Evolutionary conservation across 2,797 vertebrate genomes (phyloP).

Genomic region (Centroberyx gerrardi): DNA sequence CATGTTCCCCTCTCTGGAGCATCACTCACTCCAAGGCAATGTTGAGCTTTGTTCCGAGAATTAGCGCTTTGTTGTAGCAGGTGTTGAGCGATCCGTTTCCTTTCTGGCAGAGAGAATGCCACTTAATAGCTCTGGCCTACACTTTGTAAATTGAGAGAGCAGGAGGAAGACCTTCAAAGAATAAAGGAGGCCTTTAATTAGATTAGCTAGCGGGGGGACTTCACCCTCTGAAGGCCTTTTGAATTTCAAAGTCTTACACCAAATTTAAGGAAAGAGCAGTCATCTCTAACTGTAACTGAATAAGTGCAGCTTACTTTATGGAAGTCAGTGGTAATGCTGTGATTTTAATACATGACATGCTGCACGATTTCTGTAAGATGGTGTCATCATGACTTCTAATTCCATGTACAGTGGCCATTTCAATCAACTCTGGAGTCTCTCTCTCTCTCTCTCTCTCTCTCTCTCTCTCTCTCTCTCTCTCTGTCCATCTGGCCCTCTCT

Average conservation of each 20-base stretch:
- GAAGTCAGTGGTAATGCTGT: not conserved
- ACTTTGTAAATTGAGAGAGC: constrained; percentile 53
- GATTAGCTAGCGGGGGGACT: constrained; percentile 20
- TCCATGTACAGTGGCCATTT: constrained; percentile 21
- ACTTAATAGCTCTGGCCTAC: constrained; percentile 38
- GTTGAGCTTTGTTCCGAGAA: constrained; percentile 40
- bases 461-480: constrained; percentile 35
- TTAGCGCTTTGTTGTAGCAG: constrained; percentile 38
- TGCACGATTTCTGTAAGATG: constrained; percentile 25
- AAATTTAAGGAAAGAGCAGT: constrained; percentile 26
- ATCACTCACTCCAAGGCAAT: constrained; percentile 24
- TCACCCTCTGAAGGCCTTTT: constrained; percentile 22
- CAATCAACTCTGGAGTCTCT: constrained; percentile 28
- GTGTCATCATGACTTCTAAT: constrained; percentile 28
- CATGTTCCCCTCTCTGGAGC: constrained; percentile 11
- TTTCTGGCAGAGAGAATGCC: constrained; percentile 32
- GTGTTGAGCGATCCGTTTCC: constrained; percentile 47
- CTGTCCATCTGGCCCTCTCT: constrained; percentile 32
- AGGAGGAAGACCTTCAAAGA: constrained; percentile 44
- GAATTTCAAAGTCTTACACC: constrained; percentile 30
- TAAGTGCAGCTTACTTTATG: constrained; percentile 11
- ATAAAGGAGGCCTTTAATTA: constrained; percentile 52
- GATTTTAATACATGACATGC: constrained; percentile 15
- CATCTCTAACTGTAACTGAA: not conserved
- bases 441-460: constrained; percentile 42